Conservation (phyloP, 2,797 vertebrate genomes). For the Meriones psammophilus region DNA sequence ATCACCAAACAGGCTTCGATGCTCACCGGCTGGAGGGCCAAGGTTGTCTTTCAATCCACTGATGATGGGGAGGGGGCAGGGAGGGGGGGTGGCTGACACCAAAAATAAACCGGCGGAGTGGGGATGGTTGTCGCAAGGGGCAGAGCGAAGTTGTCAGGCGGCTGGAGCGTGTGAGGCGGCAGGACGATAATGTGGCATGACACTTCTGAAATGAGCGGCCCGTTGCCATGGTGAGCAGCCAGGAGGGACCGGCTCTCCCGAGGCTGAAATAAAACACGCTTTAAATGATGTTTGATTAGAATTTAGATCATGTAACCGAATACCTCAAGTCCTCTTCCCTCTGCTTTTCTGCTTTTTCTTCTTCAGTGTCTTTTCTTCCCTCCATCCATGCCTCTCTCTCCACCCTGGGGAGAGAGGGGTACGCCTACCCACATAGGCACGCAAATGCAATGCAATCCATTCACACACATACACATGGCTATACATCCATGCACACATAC, state of each 20-base stretch:
- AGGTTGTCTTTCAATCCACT: slow-evolving; percentile 91
- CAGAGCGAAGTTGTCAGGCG: slow-evolving; percentile 96
- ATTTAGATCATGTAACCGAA: slow-evolving; percentile 98
- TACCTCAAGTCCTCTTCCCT: slow-evolving; percentile 89
- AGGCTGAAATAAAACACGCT: slow-evolving; percentile 99
- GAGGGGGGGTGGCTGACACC: slow-evolving; percentile 88
- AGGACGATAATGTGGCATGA: slow-evolving; percentile 99
- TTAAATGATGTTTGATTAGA: slow-evolving; percentile 99
- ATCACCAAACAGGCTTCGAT: slow-evolving; percentile 92
- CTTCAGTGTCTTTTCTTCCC: slow-evolving; percentile 51
- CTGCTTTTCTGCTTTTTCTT: slow-evolving; percentile 72
- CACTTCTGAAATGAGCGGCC: slow-evolving; percentile 99
- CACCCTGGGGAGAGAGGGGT: neutral
- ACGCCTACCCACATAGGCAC: neutral
- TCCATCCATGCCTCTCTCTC: slow-evolving; percentile 8
- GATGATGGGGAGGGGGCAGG: slow-evolving; percentile 67
- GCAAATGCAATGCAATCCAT: neutral
- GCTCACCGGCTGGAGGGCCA: slow-evolving; percentile 91
- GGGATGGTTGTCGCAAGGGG: slow-evolving; percentile 93
- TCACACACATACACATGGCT: neutral
- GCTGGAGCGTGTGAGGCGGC: slow-evolving; percentile 94
- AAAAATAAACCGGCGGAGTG: slow-evolving; percentile 91
- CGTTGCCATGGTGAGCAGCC: slow-evolving; percentile 98
- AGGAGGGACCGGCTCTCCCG: slow-evolving; percentile 96
- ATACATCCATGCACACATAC: neutral